Conservation (phyloP, 2,113 vertebrate genomes). For the Dasypus novemcinctus region DNA sequence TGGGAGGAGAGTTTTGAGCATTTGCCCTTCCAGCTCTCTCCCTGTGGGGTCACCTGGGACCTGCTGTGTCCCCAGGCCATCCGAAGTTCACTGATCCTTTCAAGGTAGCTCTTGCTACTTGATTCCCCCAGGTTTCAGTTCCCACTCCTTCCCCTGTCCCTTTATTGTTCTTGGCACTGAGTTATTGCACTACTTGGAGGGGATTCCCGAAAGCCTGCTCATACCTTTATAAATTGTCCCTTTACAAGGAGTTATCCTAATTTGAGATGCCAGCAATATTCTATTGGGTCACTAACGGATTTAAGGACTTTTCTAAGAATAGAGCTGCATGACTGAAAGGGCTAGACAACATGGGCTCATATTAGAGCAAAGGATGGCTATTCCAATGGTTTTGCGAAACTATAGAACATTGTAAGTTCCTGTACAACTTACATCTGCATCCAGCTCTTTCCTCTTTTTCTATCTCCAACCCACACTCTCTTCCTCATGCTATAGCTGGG, state of each 20-base stretch:
- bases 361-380: background rate
- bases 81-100: background rate
- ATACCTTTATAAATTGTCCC: background rate
- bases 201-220: background rate
- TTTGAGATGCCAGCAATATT: background rate
- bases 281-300: accelerated
- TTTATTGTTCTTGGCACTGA: background rate
- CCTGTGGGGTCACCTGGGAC: background rate
- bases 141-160: background rate
- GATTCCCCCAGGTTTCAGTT: background rate
- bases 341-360: background rate
- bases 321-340: background rate
- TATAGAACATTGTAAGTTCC: background rate
- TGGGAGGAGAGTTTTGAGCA: background rate
- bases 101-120: background rate
- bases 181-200: background rate
- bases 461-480: background rate
- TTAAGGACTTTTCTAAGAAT: background rate
- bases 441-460: background rate
- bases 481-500: accelerated
- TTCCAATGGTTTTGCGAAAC: background rate
- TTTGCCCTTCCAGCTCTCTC: background rate
- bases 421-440: accelerated
- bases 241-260: background rate
- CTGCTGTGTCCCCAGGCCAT: no score